Conservation (phyloP, 2,888 invertebrate species). For the Drosophila anomalata region DNA sequence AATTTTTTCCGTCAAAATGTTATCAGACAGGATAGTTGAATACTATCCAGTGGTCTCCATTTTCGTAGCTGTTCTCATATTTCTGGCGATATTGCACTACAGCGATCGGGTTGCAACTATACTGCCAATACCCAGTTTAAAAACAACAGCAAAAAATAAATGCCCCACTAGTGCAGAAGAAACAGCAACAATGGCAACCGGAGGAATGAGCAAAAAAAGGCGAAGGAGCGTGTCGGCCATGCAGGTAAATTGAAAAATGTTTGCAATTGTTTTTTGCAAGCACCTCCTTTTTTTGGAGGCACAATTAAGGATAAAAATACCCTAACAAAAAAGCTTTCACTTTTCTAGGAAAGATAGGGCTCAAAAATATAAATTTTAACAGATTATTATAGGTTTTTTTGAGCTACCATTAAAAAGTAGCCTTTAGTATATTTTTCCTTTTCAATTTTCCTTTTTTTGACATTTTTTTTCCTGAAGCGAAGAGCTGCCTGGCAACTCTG, state of each 20-base stretch:
- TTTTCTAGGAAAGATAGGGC: not conserved
- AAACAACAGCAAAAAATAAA: not conserved
- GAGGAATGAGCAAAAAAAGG: not conserved
- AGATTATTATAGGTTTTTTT: not conserved
- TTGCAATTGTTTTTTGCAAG: slow-evolving; percentile 64
- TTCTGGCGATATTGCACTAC: slow-evolving; percentile 37
- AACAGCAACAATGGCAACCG: slow-evolving; percentile 8
- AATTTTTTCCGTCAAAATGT: slow-evolving; percentile 21
- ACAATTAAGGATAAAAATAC: slow-evolving; percentile 58
- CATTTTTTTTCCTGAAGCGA: not conserved
- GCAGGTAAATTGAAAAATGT: slow-evolving; percentile 73
- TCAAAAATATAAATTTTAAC: not conserved
- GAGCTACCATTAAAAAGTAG: not conserved
- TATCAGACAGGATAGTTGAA: slow-evolving; percentile 7
- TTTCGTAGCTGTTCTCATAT: slow-evolving; percentile 37
- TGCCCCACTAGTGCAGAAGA: slow-evolving; percentile 10
- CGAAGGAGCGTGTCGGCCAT: slow-evolving; percentile 12
- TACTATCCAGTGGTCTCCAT: slow-evolving; percentile 25
- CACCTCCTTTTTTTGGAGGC: slow-evolving; percentile 4
- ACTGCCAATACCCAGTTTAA: not conserved
- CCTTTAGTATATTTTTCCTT: not conserved
- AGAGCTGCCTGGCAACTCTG: slow-evolving; percentile 39
- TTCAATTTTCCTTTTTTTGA: not conserved
- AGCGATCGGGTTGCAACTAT: slow-evolving; percentile 1
- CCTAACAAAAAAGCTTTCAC: not conserved